Percentiles rank a stretch among this genome's conserved stretches.
These are phyloP conservation scores for Cryptoblepharus egeriae DNA, from an alignment of 2,797 vertebrate species.

Conservation along the genomic window DNA sequence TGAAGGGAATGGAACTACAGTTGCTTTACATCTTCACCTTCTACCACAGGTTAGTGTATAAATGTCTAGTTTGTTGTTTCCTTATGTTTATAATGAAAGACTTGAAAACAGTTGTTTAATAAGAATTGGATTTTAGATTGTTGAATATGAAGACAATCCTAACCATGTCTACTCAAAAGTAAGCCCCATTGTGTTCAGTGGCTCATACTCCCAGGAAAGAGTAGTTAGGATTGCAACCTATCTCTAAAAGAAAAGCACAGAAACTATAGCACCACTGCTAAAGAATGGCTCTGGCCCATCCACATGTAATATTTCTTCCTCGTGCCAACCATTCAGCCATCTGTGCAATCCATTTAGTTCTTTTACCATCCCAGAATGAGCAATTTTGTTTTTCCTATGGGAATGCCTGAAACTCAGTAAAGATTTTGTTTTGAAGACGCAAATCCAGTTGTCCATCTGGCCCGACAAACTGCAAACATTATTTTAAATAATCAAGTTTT, in stretches of 20 bases:
- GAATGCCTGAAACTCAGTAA: background rate
- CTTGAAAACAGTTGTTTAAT: background rate
- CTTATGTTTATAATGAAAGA: background rate
- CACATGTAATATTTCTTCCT: conserved; percentile 16
- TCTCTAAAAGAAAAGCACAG: background rate
- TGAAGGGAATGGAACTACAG: background rate
- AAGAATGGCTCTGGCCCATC: background rate
- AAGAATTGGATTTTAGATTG: background rate
- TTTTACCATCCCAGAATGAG: background rate
- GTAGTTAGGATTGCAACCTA: too few relatives aligned
- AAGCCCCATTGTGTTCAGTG: too few relatives aligned
- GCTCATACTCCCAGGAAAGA: too few relatives aligned
- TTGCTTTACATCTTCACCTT: background rate
- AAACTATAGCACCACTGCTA: background rate
- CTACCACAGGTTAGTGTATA: background rate
- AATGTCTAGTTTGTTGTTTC: background rate
- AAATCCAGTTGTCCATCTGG: conserved; percentile 33
- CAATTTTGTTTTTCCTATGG: background rate
- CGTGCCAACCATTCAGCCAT: background rate
- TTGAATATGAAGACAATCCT: too few relatives aligned
- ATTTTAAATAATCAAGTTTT: conserved; percentile 2
- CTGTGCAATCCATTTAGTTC: background rate
- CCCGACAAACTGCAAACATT: conserved; percentile 22
- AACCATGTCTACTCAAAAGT: too few relatives aligned
- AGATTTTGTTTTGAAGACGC: conserved; percentile 25